phyloP scores from a whole-genome alignment of 1,140 invertebrate species.

The Oedothorax gibbosus region DNA sequence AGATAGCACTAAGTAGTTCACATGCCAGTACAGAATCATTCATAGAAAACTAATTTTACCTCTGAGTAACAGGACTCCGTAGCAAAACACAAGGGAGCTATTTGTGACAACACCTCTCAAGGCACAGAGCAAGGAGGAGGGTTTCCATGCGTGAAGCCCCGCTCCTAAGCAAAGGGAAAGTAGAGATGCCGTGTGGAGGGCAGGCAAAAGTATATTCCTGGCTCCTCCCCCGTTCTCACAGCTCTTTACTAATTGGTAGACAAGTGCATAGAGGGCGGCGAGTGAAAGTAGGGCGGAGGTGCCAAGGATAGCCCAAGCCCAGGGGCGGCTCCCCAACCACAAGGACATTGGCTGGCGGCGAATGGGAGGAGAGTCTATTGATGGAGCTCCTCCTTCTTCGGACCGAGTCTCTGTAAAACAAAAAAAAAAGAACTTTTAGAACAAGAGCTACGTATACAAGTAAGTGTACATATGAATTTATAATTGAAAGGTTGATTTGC shows the following conservation, averaged over 20 bases:
- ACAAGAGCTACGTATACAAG: too few species aligned
- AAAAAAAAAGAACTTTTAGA: too few species aligned
- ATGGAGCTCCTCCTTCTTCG: conserved; percentile 7
- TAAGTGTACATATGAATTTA: too few species aligned
- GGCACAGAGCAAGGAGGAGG: conserved; percentile 66
- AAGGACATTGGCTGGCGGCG: conserved; percentile 62
- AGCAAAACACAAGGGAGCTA: conserved; percentile 65
- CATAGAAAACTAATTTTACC: conserved; percentile 26
- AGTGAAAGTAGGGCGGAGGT: conserved; percentile 66
- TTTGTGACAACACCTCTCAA: conserved; percentile 66
- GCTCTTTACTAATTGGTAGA: conserved; percentile 70
- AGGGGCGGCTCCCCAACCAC: conserved; percentile 66
- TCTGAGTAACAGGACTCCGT: conserved; percentile 68
- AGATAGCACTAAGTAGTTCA: too few species aligned
- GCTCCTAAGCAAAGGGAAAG: conserved; percentile 69
- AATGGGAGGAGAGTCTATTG: neutral
- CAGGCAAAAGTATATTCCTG: conserved; percentile 70
- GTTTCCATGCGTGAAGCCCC: conserved; percentile 69
- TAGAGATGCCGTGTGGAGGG: conserved; percentile 69
- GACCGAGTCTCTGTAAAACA: conserved; percentile 20
- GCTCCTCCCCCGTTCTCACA: conserved; percentile 69
- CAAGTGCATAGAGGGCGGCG: conserved; percentile 68
- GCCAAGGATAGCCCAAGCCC: conserved; percentile 66
- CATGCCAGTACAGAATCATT: too few species aligned
- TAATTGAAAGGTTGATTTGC: too few species aligned